phyloP scores from a whole-genome alignment of 2,797 vertebrate genomes.

The Lophius americanus region DNA sequence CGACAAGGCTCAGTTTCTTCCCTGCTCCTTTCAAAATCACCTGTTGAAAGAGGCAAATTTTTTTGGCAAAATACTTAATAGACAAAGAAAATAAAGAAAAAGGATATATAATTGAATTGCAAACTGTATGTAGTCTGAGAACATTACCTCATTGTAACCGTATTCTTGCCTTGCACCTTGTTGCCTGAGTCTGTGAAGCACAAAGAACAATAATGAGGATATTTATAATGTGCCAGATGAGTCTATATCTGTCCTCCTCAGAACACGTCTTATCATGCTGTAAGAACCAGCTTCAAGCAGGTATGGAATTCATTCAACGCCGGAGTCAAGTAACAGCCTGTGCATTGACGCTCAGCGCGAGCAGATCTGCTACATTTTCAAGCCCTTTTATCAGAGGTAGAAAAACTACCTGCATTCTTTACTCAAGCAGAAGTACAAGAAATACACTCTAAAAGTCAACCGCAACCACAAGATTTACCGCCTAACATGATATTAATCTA shows the following conservation, averaged over 20 bases:
- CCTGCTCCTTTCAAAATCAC: slow-evolving; percentile 83
- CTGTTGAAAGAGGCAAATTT: slow-evolving; percentile 56
- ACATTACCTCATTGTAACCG: slow-evolving; percentile 83
- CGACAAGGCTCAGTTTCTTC: slow-evolving; percentile 83
- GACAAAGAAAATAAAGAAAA: background rate
- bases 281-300: slow-evolving; percentile 44
- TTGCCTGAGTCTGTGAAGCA: slow-evolving; percentile 75
- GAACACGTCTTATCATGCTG: slow-evolving; percentile 50
- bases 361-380: background rate
- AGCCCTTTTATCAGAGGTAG: background rate
- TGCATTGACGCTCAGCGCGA: background rate
- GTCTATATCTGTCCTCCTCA: slow-evolving; percentile 21
- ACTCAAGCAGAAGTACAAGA: too few relatives aligned
- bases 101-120: background rate
- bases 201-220: slow-evolving; percentile 6
- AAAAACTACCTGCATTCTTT: too few relatives aligned
- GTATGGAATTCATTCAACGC: slow-evolving; percentile 57
- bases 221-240: background rate
- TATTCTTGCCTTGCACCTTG: slow-evolving; percentile 77
- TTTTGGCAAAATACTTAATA: slow-evolving; percentile 8
- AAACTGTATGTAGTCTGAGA: background rate
- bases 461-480: too few relatives aligned
- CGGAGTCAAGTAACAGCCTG: slow-evolving; percentile 62
- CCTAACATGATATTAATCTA: too few relatives aligned
- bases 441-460: too few relatives aligned